These are phyloP conservation scores for Holothuria leucospilota DNA, from an alignment of 53 echinoderm and acorn worm genomes.

Conservation along the genomic window DNA sequence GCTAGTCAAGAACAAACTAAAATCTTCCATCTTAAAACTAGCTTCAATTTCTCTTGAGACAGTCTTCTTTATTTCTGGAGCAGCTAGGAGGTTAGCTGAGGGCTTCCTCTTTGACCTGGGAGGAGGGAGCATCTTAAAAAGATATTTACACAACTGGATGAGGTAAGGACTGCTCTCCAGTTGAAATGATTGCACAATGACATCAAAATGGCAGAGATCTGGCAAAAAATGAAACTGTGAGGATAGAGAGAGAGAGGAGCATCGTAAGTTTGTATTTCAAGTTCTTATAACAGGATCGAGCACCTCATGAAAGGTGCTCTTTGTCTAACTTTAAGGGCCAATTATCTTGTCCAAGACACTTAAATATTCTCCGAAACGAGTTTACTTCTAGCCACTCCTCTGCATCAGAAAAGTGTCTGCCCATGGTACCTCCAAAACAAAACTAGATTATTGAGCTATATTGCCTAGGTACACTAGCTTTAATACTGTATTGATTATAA, in stretches of 20 bases:
- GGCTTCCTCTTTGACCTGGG: constrained; percentile 35
- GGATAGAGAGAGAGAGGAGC: background rate
- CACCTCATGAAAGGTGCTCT: no score
- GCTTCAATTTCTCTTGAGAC: constrained; percentile 53
- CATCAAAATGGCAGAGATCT: constrained; percentile 63
- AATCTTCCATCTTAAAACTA: constrained; percentile 74
- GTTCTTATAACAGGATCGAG: no score
- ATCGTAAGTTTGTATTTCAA: no score
- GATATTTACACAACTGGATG: constrained; percentile 51
- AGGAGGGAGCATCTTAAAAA: background rate
- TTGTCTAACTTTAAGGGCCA: no score
- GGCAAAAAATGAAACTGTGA: constrained; percentile 21
- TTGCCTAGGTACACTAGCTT: no score
- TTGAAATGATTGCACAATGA: constrained; percentile 76
- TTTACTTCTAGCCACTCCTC: no score
- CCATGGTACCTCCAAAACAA: no score
- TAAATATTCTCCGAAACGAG: no score
- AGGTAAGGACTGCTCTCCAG: constrained; percentile 78
- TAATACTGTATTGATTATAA: no score
- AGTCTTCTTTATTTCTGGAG: constrained; percentile 14
- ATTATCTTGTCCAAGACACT: no score
- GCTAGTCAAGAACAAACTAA: constrained; percentile 80
- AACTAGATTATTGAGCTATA: no score
- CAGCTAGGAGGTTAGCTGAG: constrained; percentile 15
- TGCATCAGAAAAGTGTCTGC: no score